Evolutionary conservation across 2,888 invertebrate species (phyloP).

Genomic region (Herminia tarsipennalis): DNA sequence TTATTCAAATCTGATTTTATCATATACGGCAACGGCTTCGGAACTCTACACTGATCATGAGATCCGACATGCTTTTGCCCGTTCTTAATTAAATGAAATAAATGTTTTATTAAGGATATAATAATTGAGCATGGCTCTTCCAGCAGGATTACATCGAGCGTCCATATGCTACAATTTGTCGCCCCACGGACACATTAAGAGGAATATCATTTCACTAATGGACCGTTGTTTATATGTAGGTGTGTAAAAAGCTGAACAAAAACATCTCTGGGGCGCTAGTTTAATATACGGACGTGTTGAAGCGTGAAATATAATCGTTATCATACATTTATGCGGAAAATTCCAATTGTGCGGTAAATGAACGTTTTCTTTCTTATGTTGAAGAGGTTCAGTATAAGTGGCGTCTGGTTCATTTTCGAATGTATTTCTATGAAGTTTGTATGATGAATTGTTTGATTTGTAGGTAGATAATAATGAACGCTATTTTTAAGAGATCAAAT

Average conservation of each 20-base stretch:
- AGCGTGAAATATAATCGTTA: conserved; percentile 43
- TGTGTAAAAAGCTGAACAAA: conserved; percentile 53
- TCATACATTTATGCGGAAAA: conserved; percentile 20
- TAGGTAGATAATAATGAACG: too few species aligned
- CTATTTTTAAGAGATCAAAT: too few species aligned
- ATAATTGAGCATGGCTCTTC: conserved; percentile 27
- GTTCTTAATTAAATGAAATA: too few species aligned
- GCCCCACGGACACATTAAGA: conserved; percentile 70
- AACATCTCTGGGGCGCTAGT: conserved; percentile 45
- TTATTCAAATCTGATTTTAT: too few species aligned
- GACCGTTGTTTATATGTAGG: conserved; percentile 60
- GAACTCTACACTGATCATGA: too few species aligned
- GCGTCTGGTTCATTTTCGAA: too few species aligned
- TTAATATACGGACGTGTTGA: conserved; percentile 55
- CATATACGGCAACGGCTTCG: too few species aligned
- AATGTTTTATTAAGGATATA: neutral
- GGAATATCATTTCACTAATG: conserved; percentile 80
- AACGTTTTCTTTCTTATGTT: neutral
- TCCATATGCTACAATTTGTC: conserved; percentile 59
- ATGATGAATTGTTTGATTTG: too few species aligned
- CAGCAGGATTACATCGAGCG: conserved; percentile 34
- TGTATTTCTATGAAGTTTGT: too few species aligned
- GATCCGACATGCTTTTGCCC: too few species aligned
- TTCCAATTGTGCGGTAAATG: conserved; percentile 10
- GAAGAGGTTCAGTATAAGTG: neutral